These are phyloP conservation scores for Bombus ignitus DNA, from an alignment of 1,140 invertebrate species.

Conservation along the genomic window DNA sequence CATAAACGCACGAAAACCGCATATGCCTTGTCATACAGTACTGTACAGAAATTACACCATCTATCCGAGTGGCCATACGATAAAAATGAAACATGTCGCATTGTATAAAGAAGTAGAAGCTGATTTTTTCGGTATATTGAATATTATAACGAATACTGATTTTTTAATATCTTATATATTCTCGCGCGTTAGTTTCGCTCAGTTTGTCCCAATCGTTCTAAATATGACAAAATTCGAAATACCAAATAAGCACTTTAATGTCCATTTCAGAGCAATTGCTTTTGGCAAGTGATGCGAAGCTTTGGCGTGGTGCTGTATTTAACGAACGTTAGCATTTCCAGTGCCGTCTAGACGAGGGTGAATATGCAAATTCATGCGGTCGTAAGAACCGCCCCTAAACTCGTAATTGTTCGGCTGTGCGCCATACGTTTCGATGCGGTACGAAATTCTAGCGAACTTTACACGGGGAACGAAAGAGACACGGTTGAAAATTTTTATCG, in stretches of 20 bases:
- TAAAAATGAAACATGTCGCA: neutral
- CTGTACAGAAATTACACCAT: neutral
- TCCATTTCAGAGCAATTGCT: neutral
- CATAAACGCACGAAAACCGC: slow-evolving; percentile 41
- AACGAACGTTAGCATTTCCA: slow-evolving; percentile 10
- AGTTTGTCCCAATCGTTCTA: too few species aligned
- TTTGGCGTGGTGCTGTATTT: neutral
- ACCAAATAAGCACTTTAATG: neutral
- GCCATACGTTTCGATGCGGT: neutral
- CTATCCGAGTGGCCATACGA: neutral
- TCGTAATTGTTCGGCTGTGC: neutral
- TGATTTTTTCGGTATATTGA: too few species aligned
- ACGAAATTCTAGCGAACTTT: neutral
- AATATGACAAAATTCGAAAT: too few species aligned
- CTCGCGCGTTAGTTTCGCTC: too few species aligned
- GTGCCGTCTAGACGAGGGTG: neutral
- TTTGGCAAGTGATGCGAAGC: neutral
- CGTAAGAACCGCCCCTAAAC: slow-evolving; percentile 2
- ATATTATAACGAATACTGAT: too few species aligned
- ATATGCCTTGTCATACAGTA: neutral
- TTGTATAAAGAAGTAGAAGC: neutral
- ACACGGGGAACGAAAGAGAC: neutral
- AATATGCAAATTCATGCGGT: slow-evolving; percentile 14
- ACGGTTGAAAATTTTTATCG: neutral
- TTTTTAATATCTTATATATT: too few species aligned